A percentile compares a stretch with the other conserved stretches of the same genome.
These are phyloP conservation scores for Simalia tracyae DNA, from an alignment of 2,797 vertebrate genomes.

Conservation along the genomic window DNA sequence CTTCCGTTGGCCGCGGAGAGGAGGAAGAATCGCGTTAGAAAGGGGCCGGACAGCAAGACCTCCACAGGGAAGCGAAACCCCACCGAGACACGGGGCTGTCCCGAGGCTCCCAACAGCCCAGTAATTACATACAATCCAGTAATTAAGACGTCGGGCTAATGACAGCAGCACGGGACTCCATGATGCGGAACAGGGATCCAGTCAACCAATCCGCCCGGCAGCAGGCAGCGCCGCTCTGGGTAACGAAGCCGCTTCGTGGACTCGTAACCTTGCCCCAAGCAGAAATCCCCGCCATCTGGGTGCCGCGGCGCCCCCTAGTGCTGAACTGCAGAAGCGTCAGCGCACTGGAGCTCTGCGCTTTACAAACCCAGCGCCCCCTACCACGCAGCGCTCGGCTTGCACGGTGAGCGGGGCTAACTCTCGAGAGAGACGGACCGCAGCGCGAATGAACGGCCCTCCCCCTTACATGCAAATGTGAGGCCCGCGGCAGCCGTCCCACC, in stretches of 20 bases:
- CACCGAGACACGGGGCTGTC: background rate
- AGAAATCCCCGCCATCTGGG: background rate
- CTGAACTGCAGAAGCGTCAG: background rate
- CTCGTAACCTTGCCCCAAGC: background rate
- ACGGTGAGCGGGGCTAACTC: no score
- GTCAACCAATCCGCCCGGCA: background rate
- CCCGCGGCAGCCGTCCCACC: background rate
- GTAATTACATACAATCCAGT: background rate
- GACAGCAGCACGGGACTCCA: background rate
- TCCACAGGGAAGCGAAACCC: background rate
- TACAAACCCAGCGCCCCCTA: background rate
- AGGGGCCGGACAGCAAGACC: background rate
- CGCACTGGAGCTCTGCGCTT: background rate
- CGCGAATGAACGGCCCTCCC: background rate
- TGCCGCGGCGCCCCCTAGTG: background rate
- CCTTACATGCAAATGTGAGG: background rate
- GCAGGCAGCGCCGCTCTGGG: no score
- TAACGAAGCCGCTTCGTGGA: background rate
- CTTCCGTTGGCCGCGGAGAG: background rate
- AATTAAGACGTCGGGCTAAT: background rate
- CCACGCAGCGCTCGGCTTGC: no score
- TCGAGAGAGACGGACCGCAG: background rate
- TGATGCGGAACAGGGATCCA: background rate
- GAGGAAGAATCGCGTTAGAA: background rate
- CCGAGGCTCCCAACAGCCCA: background rate